Percentiles rank a stretch among this genome's conserved stretches.
Evolutionary conservation across 2,113 vertebrate species (phyloP).

Genomic region (Corynorhinus townsendii): DNA sequence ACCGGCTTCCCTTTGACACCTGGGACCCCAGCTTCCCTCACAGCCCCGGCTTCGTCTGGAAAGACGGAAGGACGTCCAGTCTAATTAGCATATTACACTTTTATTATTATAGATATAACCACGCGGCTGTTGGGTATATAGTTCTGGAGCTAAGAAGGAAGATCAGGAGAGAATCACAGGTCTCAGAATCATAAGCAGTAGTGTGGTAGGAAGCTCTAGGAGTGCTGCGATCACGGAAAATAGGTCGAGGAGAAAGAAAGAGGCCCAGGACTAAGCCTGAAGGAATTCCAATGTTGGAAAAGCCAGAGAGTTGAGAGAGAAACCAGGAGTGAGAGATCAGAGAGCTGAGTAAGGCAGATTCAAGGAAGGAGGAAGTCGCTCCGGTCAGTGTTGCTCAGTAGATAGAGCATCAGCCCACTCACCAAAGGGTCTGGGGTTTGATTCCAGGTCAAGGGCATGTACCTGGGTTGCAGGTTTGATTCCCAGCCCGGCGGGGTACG

Average conservation of each 20-base stretch:
- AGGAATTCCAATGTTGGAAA: not conserved
- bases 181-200: not conserved
- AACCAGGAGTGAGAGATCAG: not conserved
- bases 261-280: not conserved
- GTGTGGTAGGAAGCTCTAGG: not conserved
- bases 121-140: not conserved
- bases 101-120: not conserved
- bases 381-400: no score
- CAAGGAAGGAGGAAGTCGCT: not conserved
- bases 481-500: no score
- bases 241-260: not conserved
- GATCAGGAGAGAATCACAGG: not conserved
- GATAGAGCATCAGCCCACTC: no score
- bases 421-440: no score
- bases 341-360: not conserved
- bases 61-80: no score
- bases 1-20: no score
- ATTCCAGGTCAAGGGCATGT: no score
- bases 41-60: no score
- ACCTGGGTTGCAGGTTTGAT: no score
- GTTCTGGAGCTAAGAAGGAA: not conserved
- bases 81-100: no score
- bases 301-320: not conserved
- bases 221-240: not conserved
- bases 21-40: no score